phyloP scores from a whole-genome alignment of 2,888 invertebrate species.

The Agonopterix heracliana region DNA sequence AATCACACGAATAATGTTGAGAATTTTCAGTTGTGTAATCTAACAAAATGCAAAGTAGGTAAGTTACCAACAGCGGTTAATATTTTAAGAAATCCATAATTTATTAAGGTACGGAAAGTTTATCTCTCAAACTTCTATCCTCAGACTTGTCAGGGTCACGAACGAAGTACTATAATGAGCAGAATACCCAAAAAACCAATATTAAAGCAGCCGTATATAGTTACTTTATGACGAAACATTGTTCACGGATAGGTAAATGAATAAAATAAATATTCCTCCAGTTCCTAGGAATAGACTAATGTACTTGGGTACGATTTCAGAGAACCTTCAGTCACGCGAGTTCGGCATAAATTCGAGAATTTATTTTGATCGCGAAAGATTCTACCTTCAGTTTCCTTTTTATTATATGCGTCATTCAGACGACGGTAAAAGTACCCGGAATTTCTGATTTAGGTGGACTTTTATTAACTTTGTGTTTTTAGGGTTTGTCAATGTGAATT shows the following conservation, averaged over 20 bases:
- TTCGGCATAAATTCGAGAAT: constrained; percentile 20
- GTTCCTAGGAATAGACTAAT: not conserved
- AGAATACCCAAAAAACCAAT: no score
- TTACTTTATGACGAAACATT: no score
- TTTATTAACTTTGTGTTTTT: not conserved
- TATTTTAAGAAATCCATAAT: constrained; percentile 3
- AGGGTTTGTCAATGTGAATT: no score
- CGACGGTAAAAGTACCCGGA: not conserved
- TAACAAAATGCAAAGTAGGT: no score
- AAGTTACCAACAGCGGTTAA: not conserved
- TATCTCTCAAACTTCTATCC: constrained; percentile 2
- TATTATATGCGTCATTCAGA: constrained; percentile 5
- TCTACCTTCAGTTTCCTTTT: constrained; percentile 15
- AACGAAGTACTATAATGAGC: not conserved
- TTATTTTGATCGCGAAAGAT: constrained; percentile 18
- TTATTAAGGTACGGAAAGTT: constrained; percentile 5
- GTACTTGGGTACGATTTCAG: not conserved
- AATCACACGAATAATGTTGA: no score
- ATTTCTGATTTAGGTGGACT: constrained; percentile 2
- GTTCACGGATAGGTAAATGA: no score
- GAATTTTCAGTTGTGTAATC: no score
- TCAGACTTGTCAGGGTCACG: not conserved
- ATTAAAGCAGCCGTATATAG: no score
- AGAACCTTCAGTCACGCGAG: constrained; percentile 27
- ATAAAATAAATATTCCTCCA: not conserved